Conservation (phyloP, 2,888 invertebrate genomes). For the Eristalis intricaria region DNA sequence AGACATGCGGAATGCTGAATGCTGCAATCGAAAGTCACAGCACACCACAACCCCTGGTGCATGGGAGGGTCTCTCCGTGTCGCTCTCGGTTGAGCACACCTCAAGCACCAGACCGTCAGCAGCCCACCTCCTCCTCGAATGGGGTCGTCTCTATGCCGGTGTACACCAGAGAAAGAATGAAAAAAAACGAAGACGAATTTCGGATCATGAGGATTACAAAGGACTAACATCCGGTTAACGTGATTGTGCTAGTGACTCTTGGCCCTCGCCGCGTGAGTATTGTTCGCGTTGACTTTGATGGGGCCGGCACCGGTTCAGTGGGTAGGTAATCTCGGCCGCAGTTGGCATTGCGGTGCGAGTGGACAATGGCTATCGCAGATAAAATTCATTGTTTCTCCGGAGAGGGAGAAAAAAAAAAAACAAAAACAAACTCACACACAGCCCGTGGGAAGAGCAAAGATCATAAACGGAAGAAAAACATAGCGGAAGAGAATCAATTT, state of each 20-base stretch:
- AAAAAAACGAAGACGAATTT: slow-evolving; percentile 5
- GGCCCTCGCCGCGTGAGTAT: slow-evolving; percentile 13
- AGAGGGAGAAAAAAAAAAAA: slow-evolving; percentile 13
- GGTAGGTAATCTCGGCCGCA: slow-evolving; percentile 25
- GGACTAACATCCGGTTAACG: slow-evolving; percentile 62
- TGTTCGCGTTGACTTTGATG: slow-evolving; percentile 48
- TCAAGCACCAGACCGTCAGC: neutral
- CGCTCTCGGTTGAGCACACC: neutral
- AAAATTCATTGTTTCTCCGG: slow-evolving; percentile 33
- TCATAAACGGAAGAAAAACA: slow-evolving; percentile 41
- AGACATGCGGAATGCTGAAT: slow-evolving; percentile 70
- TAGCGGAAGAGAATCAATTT: slow-evolving; percentile 43
- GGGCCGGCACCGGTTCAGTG: neutral
- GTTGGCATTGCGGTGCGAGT: slow-evolving; percentile 10
- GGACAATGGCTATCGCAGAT: slow-evolving; percentile 64
- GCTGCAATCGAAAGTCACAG: slow-evolving; percentile 39
- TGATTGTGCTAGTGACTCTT: slow-evolving; percentile 45
- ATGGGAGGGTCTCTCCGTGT: neutral
- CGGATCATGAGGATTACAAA: slow-evolving; percentile 68
- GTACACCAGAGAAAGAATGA: neutral
- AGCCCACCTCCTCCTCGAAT: neutral
- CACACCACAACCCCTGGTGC: neutral
- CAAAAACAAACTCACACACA: no score
- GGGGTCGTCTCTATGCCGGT: neutral
- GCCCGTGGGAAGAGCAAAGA: slow-evolving; percentile 7